These are phyloP conservation scores for Sclerurus mexicanus DNA, from an alignment of 2,113 vertebrate species.

Conservation along the genomic window DNA sequence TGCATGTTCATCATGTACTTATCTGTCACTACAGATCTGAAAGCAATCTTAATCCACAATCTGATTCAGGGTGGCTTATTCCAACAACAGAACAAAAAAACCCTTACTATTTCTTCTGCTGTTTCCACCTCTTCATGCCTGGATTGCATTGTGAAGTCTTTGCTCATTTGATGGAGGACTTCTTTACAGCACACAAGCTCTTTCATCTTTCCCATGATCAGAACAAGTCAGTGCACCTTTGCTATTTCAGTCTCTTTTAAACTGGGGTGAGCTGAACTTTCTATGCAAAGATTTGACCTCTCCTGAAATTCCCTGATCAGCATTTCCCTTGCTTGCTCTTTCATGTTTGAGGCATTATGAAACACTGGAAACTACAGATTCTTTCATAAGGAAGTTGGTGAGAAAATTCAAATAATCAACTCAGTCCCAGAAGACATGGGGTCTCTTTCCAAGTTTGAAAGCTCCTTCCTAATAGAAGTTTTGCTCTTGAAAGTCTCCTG, in stretches of 20 bases:
- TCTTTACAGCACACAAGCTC: neutral
- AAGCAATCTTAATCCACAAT: neutral
- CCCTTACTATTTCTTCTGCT: neutral
- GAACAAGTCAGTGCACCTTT: conserved; percentile 2
- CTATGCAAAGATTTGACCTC: conserved; percentile 49
- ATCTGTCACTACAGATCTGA: neutral
- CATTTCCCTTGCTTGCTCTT: conserved; percentile 9
- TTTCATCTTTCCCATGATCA: conserved; percentile 22
- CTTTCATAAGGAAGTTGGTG: conserved; percentile 18
- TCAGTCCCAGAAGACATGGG: neutral
- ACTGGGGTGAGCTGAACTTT: conserved; percentile 18
- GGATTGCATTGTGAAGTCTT: neutral
- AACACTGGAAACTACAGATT: neutral
- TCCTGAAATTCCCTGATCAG: conserved; percentile 41
- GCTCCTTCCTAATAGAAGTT: conserved; percentile 11
- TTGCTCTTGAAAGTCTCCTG: conserved; percentile 11
- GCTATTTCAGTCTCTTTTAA: conserved; percentile 2
- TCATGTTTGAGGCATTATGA: conserved; percentile 9
- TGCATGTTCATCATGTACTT: accelerated
- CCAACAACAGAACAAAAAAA: neutral
- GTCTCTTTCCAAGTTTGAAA: conserved; percentile 26
- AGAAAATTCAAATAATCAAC: conserved; percentile 46
- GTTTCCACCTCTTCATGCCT: neutral
- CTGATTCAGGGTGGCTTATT: neutral
- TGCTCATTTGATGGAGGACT: neutral